Evolutionary conservation across 2,888 invertebrate genomes (phyloP).

Genomic region (Luffia ferchaultella): DNA sequence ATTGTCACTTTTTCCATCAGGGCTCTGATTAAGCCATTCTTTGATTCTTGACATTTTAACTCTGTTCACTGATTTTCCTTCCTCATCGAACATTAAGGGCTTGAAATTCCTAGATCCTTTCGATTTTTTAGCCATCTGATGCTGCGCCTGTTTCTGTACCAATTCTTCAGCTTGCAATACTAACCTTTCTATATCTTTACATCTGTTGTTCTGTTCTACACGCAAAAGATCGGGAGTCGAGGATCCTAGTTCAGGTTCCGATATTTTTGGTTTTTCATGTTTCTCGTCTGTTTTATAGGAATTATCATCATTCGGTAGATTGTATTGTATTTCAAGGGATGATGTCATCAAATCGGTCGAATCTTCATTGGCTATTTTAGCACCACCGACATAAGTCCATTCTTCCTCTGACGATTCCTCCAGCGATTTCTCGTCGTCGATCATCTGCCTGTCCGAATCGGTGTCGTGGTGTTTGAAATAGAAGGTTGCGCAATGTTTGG

Average conservation of each 20-base stretch:
- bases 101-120: conserved; percentile 55
- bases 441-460: conserved; percentile 78
- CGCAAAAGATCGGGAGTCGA: conserved; percentile 54
- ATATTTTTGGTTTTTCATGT: conserved; percentile 21
- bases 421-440: conserved; percentile 52
- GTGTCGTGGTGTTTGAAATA: conserved; percentile 89
- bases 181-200: conserved; percentile 75
- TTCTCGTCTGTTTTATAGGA: conserved; percentile 9
- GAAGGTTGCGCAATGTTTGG: conserved; percentile 84
- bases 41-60: conserved; percentile 74
- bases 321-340: conserved; percentile 56
- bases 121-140: conserved; percentile 48
- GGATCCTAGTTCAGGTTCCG: conserved; percentile 39
- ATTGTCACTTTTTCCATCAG: conserved; percentile 43
- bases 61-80: conserved; percentile 49
- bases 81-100: conserved; percentile 60
- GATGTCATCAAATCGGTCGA: conserved; percentile 61
- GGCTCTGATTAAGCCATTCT: conserved; percentile 72
- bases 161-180: conserved; percentile 84
- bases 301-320: conserved; percentile 41
- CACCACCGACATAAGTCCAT: conserved; percentile 73
- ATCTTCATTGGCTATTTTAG: conserved; percentile 49
- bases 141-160: conserved; percentile 67
- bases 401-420: conserved; percentile 58
- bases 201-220: conserved; percentile 53